phyloP scores from a whole-genome alignment of 2,888 invertebrate species.

The Monoplex corrugatus region DNA sequence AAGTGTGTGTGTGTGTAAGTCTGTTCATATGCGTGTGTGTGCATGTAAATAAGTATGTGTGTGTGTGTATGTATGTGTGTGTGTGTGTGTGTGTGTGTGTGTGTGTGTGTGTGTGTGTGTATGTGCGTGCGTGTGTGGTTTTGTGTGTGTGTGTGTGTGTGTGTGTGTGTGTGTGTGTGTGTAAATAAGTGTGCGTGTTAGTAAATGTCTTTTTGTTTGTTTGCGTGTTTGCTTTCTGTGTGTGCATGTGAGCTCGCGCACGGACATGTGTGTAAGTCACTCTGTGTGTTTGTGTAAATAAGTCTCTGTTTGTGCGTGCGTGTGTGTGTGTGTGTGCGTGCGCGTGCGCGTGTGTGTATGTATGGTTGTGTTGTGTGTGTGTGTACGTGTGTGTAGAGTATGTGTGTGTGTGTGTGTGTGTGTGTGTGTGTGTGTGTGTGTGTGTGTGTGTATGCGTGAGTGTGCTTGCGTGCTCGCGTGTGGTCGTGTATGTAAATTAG shows the following conservation, averaged over 20 bases:
- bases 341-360: background rate
- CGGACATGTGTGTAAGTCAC: too few relatives aligned
- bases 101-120: slow-evolving; percentile 17
- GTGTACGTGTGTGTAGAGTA: slow-evolving; percentile 11
- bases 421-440: background rate
- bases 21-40: background rate
- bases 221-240: too few relatives aligned
- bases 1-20: background rate
- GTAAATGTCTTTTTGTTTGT: too few relatives aligned
- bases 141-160: slow-evolving; percentile 17
- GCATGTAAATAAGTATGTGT: background rate
- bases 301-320: background rate
- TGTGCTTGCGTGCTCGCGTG: background rate
- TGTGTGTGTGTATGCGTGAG: background rate
- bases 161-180: background rate
- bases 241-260: too few relatives aligned
- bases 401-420: background rate
- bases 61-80: background rate
- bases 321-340: background rate
- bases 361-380: background rate
- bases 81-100: background rate
- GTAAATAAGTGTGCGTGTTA: too few relatives aligned
- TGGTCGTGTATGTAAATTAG: background rate
- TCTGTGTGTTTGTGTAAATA: background rate
- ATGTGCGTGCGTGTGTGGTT: too few relatives aligned